Percentiles rank a stretch among this genome's conserved stretches.
These are phyloP conservation scores for Dasypolia templi DNA, from an alignment of 2,888 invertebrate species.

Conservation along the genomic window DNA sequence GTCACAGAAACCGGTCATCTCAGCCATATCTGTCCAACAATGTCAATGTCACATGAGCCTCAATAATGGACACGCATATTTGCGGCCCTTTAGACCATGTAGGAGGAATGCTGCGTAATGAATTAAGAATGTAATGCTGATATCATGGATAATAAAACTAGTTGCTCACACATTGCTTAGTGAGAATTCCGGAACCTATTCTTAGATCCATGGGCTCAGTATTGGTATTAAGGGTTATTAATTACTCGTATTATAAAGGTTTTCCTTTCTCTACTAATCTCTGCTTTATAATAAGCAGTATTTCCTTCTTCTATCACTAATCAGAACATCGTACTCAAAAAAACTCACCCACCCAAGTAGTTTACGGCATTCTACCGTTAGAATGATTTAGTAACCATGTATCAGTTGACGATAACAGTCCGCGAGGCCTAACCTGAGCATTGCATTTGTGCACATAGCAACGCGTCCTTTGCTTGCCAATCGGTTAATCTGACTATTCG, in stretches of 20 bases:
- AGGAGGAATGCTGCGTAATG: background rate
- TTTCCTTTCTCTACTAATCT: no score
- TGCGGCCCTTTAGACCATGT: background rate
- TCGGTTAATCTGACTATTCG: no score
- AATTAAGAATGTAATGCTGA: background rate
- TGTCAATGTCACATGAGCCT: slow-evolving; percentile 12
- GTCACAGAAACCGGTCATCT: background rate
- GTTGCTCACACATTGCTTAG: no score
- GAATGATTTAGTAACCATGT: background rate
- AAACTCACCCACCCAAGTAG: background rate
- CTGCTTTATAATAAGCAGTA: no score
- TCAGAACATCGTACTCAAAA: background rate
- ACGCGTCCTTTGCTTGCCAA: no score
- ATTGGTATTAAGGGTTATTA: background rate
- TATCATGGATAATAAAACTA: background rate
- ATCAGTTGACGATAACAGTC: no score
- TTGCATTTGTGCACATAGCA: no score
- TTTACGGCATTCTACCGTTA: background rate
- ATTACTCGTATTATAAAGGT: no score
- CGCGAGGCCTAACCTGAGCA: no score
- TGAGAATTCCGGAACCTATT: background rate
- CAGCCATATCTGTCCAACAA: background rate
- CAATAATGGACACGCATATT: background rate
- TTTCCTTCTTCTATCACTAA: background rate
- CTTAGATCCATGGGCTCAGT: background rate